Conservation (phyloP, 2,113 vertebrate species). For the Dunckerocampus dactyliophorus region DNA sequence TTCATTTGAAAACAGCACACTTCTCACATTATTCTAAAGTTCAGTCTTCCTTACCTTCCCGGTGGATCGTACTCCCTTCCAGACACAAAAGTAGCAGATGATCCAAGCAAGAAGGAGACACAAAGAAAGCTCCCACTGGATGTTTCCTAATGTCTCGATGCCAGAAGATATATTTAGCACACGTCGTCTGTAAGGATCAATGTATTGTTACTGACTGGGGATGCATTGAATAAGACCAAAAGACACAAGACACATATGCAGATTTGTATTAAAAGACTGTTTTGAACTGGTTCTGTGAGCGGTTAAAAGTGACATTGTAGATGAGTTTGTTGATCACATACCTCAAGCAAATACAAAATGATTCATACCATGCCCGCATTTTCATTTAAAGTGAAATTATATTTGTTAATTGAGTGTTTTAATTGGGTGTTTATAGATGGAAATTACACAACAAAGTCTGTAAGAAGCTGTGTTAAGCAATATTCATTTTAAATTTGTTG, state of each 20-base stretch:
- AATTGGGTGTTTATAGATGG: too few species aligned
- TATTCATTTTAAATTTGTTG: too few species aligned
- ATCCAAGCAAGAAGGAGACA: constrained; percentile 74
- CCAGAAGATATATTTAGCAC: constrained; percentile 80
- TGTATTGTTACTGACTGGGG: neutral
- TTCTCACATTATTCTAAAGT: neutral
- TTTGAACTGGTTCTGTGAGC: too few species aligned
- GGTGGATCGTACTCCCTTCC: constrained; percentile 77
- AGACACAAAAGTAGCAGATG: constrained; percentile 79
- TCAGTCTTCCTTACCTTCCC: constrained; percentile 66
- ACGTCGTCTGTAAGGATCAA: constrained; percentile 48
- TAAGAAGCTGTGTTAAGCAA: too few species aligned
- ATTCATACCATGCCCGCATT: too few species aligned
- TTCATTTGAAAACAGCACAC: neutral
- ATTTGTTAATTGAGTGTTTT: too few species aligned
- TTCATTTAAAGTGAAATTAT: too few species aligned
- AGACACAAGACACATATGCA: neutral
- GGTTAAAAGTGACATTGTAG: too few species aligned
- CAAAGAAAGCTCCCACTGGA: constrained; percentile 73
- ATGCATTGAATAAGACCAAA: neutral
- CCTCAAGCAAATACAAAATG: too few species aligned
- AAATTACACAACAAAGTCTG: too few species aligned
- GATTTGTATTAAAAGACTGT: too few species aligned
- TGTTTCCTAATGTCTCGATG: constrained; percentile 75
- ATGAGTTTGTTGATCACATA: too few species aligned